Conservation (phyloP, 2,888 invertebrate genomes). For the Bombyx huttoni region DNA sequence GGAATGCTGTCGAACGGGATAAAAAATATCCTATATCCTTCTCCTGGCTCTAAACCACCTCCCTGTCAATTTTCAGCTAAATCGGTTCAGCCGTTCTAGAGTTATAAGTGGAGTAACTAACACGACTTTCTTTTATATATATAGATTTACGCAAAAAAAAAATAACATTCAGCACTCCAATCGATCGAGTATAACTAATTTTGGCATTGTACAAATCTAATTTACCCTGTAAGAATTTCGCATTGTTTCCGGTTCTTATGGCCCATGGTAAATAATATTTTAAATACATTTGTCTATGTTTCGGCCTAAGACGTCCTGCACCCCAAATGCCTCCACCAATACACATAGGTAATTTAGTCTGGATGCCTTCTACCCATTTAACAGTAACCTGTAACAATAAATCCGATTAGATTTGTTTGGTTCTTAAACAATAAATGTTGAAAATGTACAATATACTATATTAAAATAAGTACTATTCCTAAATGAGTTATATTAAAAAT, state of each 20-base stretch:
- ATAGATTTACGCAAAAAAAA: no score
- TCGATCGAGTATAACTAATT: no score
- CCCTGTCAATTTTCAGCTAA: no score
- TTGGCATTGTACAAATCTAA: neutral
- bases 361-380: slow-evolving; percentile 98
- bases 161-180: no score
- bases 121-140: no score
- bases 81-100: no score
- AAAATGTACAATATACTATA: neutral
- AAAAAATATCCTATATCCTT: no score
- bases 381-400: slow-evolving; percentile 82
- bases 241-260: slow-evolving; percentile 79
- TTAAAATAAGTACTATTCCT: no score
- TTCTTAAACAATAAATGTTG: neutral
- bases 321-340: slow-evolving; percentile 94
- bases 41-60: no score
- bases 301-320: slow-evolving; percentile 86
- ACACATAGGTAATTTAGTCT: slow-evolving; percentile 97
- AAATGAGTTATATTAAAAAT: no score
- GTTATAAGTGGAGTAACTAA: no score
- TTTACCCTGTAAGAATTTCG: slow-evolving; percentile 84
- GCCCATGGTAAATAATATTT: slow-evolving; percentile 90
- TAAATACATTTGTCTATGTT: slow-evolving; percentile 84
- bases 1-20: no score
- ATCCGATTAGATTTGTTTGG: neutral